Conservation (phyloP, 2,113 vertebrate species). For the Mellivora capensis region DNA sequence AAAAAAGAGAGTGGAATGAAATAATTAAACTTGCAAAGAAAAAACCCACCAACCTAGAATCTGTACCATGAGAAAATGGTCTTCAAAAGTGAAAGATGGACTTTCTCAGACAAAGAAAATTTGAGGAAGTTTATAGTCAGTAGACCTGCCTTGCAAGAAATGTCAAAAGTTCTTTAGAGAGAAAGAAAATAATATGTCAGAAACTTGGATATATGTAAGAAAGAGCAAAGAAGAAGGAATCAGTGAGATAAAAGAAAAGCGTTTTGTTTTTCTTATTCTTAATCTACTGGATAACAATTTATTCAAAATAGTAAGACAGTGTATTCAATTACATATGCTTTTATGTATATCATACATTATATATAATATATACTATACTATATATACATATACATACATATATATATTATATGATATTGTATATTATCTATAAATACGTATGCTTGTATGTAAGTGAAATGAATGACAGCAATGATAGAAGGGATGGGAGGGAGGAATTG, state of each 20-base stretch:
- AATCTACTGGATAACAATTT: background rate
- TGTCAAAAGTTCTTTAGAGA: background rate
- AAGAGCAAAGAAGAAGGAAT: background rate
- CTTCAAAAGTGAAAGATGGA: background rate
- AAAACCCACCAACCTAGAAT: background rate
- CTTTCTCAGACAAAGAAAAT: background rate
- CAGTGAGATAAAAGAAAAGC: background rate
- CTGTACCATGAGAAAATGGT: background rate
- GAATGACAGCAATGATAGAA: background rate
- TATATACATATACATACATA: background rate
- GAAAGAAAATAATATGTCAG: background rate
- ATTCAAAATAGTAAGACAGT: background rate
- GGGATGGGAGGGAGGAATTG: background rate
- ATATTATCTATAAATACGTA: background rate
- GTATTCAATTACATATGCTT: background rate
- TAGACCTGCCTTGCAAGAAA: background rate
- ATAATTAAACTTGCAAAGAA: background rate
- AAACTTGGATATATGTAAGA: background rate
- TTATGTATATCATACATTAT: background rate
- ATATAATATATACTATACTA: background rate
- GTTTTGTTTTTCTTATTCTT: background rate
- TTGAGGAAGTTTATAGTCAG: background rate
- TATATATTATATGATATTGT: background rate
- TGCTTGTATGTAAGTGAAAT: background rate
- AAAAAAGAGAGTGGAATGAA: background rate